Percentiles rank a stretch among this genome's conserved stretches.
These are phyloP conservation scores for Brachypalpus laphriformis DNA, from an alignment of 2,888 invertebrate species.

Conservation along the genomic window DNA sequence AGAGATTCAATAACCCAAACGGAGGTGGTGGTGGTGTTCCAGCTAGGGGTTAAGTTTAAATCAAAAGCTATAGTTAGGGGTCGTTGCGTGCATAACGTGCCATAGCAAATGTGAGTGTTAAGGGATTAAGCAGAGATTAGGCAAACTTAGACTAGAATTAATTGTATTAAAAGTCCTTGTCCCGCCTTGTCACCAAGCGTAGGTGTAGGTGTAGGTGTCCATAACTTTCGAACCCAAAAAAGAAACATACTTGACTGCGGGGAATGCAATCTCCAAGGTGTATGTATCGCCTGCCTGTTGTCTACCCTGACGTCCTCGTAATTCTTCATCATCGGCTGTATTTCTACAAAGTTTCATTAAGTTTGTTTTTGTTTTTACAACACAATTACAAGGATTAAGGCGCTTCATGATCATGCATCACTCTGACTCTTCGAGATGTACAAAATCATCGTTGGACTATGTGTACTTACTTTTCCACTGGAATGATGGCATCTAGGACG, in stretches of 20 bases:
- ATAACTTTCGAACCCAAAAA: conserved; percentile 26
- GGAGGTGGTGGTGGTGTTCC: not conserved
- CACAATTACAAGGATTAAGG: not conserved
- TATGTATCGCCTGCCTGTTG: conserved; percentile 94
- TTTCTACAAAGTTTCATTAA: conserved; percentile 79
- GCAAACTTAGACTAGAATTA: conserved; percentile 16
- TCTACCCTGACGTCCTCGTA: conserved; percentile 88
- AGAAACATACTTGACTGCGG: conserved; percentile 92
- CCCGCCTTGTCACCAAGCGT: conserved; percentile 49
- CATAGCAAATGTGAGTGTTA: conserved; percentile 20
- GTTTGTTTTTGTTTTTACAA: conserved; percentile 35
- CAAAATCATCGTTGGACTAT: not conserved
- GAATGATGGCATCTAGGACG: conserved; percentile 91
- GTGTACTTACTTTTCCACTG: conserved; percentile 91
- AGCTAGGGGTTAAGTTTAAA: not conserved
- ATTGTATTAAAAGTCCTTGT: conserved; percentile 4
- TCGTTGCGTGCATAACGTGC: conserved; percentile 35
- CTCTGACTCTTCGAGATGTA: not conserved
- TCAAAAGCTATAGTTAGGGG: conserved; percentile 47
- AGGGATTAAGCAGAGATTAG: conserved; percentile 26
- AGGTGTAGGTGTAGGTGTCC: conserved; percentile 20
- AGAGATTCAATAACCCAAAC: not conserved
- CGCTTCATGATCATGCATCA: not conserved
- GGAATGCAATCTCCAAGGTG: conserved; percentile 95
- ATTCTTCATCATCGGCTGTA: conserved; percentile 76